Conservation (phyloP, 2,797 vertebrate genomes). For the Enteromius anoplus region DNA sequence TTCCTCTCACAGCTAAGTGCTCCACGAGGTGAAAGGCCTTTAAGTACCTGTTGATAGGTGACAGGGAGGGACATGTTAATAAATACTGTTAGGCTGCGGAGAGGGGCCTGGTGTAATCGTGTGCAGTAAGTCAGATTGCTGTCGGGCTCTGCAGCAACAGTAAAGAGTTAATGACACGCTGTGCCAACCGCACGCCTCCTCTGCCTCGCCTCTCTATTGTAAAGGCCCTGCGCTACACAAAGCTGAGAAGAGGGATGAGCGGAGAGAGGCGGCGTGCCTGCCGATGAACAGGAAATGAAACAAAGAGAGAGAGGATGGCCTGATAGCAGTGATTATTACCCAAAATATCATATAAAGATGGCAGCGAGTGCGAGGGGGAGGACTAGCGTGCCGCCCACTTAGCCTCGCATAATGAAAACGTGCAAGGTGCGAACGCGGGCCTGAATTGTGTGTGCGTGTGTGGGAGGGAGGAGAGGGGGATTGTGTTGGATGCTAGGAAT, state of each 20-base stretch:
- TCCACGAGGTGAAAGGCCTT: constrained; percentile 49
- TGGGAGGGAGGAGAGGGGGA: background rate
- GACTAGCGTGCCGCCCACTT: constrained; percentile 61
- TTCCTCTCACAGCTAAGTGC: constrained; percentile 48
- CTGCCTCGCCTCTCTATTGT: constrained; percentile 62
- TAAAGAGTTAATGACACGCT: constrained; percentile 66
- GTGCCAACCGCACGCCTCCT: constrained; percentile 61
- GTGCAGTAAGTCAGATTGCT: constrained; percentile 61
- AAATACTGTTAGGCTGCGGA: constrained; percentile 57
- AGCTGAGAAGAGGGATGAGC: constrained; percentile 58
- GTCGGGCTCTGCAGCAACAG: constrained; percentile 59
- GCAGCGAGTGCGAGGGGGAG: constrained; percentile 59
- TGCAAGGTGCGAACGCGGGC: constrained; percentile 58
- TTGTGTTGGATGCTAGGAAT: constrained; percentile 9
- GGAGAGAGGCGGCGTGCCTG: constrained; percentile 59
- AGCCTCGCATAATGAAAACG: constrained; percentile 62
- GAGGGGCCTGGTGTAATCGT: constrained; percentile 49
- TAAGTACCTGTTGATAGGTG: constrained; percentile 63
- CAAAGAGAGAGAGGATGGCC: constrained; percentile 61
- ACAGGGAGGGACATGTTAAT: constrained; percentile 63
- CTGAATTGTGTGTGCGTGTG: constrained; percentile 17
- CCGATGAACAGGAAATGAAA: constrained; percentile 64
- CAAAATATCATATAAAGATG: constrained; percentile 66
- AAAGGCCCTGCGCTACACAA: constrained; percentile 58
- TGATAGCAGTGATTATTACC: constrained; percentile 66